Base-by-base conservation (phyloP, 2,797 vertebrate genomes). In the Gallirallus australis region DNA sequence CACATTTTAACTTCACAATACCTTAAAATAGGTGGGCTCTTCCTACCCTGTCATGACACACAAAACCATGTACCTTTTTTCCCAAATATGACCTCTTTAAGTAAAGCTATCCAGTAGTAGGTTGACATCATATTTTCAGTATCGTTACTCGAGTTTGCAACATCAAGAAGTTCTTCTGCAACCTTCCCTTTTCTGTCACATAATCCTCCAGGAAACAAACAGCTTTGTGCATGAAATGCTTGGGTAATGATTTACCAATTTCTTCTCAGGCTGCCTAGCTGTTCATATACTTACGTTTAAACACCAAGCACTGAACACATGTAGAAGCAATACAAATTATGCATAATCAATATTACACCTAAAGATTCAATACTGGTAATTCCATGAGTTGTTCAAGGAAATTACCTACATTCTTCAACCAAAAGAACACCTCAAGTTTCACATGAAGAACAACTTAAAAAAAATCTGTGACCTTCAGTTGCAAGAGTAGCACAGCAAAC, bases 401-500 rank as follows among this genome's bases (percentile, higher is more conserved):
- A 30, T 69, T 78, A 48, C 23, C 63, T 27, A 53, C 23, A 80
- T 48, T 92, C 90, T 92, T 60, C 52, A 90, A 66, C 6, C 16
- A 83, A 80, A 59, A 54, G 15, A 90, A 69, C 25, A 73, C 6
- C 11, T 78, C 63, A 81, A 59, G 30, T 68, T 53, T 48, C 82
- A 88, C 83, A 78, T 39, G 12, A 86, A 80, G 19, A 81, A 48
- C 27, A 75, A 27, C 57, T 70, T 30, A 73, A 40, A 39, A 40
- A 39, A 84, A 19, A 61, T 42, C 6, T 8, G 7, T 82, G 77
- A 89, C 31, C 69, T 88, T 88, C 72, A 71, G 35, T 48, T 20
- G 2, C 42, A 90, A 86, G 35, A 86, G 83, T 33, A 94, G 90
- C 87, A 97, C 89, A 95, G 89, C 96, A 97, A 96, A 94, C 90